Base-by-base conservation (phyloP, 2,888 invertebrate genomes). In the Trypoxylon attenuatum region DNA sequence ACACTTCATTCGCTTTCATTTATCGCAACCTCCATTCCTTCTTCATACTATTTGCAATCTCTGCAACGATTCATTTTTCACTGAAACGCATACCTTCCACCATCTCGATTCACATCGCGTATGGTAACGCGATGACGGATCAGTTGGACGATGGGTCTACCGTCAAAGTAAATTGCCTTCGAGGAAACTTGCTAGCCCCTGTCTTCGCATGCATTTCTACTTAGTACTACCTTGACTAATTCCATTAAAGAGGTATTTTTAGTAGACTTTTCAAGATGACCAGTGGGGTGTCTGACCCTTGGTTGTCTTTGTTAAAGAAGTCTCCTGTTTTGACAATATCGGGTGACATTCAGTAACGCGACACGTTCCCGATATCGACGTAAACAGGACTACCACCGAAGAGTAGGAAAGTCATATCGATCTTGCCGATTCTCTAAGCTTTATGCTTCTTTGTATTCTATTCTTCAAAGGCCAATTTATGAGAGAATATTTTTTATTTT, bases 311-410 rank as follows among this genome's bases (percentile, higher is more conserved):
- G 43, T 53, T 43, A 49, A 60, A 64, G 52, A 67, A 71, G 67
- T 62, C 67, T 68, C 60, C 51, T 52, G 56, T 60, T 69, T 71
- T 62, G 63, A 59, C 58, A 69, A 69, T 74, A 74, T 75, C 74
- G 58, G 55, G 49, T 75, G 54, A 65, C 68, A 29, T 18, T 54
- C 38, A 38, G 74, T 62, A 69, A 69, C 49, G 52, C 49, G 65
- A 74, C 50, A 67, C 71, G 49, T 29, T 2, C 39, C 18, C 52
- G 55, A 56, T 63, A 54, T 60, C 61, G 49, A 51, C 45, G 66
- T 46, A 60, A 53, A 64, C 53, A 67, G 56, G 55, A 25, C 29
- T 13, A 5, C 33, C 52, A 23, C 18, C 23, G 49, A 66, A 45
- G 57, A 51, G 45, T 13, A 41, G 27, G 19, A 49, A 63, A 41